These are phyloP conservation scores for Andrena hattorfiana DNA, from an alignment of 2,888 invertebrate species.

Conservation along the genomic window DNA sequence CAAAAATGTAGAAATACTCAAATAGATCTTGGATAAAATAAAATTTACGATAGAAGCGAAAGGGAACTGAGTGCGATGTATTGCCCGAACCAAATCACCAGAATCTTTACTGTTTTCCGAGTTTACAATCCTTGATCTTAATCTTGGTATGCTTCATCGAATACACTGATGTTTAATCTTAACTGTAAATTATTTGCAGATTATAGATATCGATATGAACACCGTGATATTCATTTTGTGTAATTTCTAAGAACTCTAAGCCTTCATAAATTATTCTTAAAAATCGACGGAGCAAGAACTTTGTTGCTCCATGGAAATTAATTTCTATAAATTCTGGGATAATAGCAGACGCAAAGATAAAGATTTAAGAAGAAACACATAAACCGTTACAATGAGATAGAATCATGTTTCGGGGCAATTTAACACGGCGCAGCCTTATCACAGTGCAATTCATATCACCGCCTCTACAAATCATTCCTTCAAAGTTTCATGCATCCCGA, in stretches of 20 bases:
- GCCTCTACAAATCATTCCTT: not conserved
- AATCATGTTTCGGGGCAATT: slow-evolving; percentile 10
- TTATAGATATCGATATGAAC: too few species aligned
- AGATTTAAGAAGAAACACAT: not conserved
- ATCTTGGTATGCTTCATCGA: too few species aligned
- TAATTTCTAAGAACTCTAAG: not conserved
- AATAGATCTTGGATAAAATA: slow-evolving; percentile 13
- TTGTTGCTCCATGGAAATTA: not conserved
- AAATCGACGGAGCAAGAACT: not conserved
- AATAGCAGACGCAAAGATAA: too few species aligned
- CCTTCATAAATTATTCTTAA: not conserved
- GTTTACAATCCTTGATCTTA: too few species aligned
- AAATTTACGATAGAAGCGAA: slow-evolving; percentile 1
- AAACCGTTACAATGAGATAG: not conserved
- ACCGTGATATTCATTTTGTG: not conserved
- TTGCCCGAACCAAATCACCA: not conserved
- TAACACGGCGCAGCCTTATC: slow-evolving; percentile 11
- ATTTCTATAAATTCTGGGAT: not conserved
- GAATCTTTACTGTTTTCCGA: not conserved
- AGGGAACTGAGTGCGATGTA: not conserved
- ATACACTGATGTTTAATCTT: too few species aligned
- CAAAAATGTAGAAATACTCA: slow-evolving; percentile 24
- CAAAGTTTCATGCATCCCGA: not conserved
- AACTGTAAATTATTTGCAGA: too few species aligned
- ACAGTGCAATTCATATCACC: slow-evolving; percentile 5